Percentiles rank a stretch among this genome's conserved stretches.
phyloP scores from a whole-genome alignment of 2,888 invertebrate genomes.

The Coleophora flavipennella region DNA sequence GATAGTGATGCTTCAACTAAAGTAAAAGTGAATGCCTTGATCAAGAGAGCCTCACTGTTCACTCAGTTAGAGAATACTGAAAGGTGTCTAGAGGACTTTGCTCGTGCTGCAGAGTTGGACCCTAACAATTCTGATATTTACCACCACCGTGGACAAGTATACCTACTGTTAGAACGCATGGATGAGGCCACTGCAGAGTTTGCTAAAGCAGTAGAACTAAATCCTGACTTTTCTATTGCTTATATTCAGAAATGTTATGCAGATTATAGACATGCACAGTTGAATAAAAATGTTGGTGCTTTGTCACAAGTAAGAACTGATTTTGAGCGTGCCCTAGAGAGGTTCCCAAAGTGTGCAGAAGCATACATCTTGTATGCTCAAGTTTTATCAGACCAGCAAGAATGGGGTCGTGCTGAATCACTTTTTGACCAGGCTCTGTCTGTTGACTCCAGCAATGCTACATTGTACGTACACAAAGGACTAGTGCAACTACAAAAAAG shows the following conservation, averaged over 20 bases:
- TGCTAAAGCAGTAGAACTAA: conserved; percentile 84
- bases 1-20: conserved; percentile 75
- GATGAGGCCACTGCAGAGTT: conserved; percentile 88
- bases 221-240: conserved; percentile 88
- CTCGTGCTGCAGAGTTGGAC: conserved; percentile 81
- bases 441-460: conserved; percentile 88
- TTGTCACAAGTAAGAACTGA: conserved; percentile 77
- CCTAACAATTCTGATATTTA: conserved; percentile 90
- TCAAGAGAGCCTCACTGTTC: conserved; percentile 88
- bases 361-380: conserved; percentile 92
- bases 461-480: conserved; percentile 90
- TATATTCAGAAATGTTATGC: conserved; percentile 93
- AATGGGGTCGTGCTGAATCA: conserved; percentile 86
- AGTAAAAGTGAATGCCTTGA: conserved; percentile 86
- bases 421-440: conserved; percentile 86
- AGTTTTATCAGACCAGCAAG: conserved; percentile 88
- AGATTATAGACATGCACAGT: conserved; percentile 82
- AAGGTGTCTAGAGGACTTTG: conserved; percentile 85
- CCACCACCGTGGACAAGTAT: conserved; percentile 93
- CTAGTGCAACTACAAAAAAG: conserved; percentile 88
- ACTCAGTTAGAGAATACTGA: conserved; percentile 85
- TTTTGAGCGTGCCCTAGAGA: conserved; percentile 83
- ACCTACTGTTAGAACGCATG: conserved; percentile 85
- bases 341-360: conserved; percentile 89
- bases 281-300: conserved; percentile 73